Evolutionary conservation across 2,113 vertebrate species (phyloP).

Genomic region (Muntiacus reevesi): DNA sequence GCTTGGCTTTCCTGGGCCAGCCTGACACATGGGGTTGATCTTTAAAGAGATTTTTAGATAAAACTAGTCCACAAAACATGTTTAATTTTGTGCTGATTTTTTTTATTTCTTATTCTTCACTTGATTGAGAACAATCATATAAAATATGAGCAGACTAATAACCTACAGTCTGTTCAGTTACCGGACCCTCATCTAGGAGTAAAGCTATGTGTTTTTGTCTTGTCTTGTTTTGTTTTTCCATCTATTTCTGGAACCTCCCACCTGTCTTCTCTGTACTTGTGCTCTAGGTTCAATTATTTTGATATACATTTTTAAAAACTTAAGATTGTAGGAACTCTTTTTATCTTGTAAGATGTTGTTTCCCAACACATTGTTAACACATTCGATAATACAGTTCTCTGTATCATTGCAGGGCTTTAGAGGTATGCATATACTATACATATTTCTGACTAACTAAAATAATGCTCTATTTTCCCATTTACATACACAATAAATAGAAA

Average conservation of each 20-base stretch:
- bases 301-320: background rate
- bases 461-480: background rate
- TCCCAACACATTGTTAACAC: background rate
- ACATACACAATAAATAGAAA: background rate
- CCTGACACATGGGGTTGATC: rapidly evolving
- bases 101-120: background rate
- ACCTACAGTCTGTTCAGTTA: background rate
- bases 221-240: background rate
- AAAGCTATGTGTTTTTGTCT: background rate
- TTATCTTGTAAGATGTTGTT: background rate
- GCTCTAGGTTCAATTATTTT: background rate
- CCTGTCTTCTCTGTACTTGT: background rate
- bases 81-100: background rate
- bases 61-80: background rate
- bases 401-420: background rate
- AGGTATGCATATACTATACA: background rate
- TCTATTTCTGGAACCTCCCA: background rate
- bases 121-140: background rate
- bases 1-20: background rate
- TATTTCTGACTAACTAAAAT: background rate
- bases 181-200: background rate
- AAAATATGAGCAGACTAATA: background rate
- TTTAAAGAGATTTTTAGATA: background rate
- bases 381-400: background rate
- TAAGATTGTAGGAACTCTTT: background rate